Evolutionary conservation across 2,113 vertebrate genomes (phyloP).

Genomic region (Aleadryas rufinucha): DNA sequence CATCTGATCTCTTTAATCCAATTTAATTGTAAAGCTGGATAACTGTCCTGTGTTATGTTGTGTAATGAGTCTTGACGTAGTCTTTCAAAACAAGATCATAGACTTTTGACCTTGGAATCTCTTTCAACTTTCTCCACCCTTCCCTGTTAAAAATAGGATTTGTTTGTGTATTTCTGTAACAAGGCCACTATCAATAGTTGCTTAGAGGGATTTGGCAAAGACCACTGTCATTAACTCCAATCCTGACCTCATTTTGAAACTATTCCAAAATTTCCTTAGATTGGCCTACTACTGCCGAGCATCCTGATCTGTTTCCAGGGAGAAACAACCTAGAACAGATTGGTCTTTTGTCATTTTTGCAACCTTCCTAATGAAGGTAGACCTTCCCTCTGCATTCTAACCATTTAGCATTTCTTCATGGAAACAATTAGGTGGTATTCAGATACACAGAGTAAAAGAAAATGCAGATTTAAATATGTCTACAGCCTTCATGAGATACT

Average conservation of each 20-base stretch:
- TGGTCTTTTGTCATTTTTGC: not conserved
- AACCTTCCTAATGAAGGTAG: not conserved
- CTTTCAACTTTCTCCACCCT: constrained; percentile 14
- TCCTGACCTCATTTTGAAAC: constrained; percentile 41
- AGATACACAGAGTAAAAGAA: not conserved
- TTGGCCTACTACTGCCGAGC: not conserved
- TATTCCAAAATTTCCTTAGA: constrained; percentile 4
- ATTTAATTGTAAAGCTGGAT: not conserved
- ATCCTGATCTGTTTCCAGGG: not conserved
- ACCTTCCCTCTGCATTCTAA: not conserved
- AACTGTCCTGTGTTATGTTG: not conserved
- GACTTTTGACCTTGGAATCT: not conserved
- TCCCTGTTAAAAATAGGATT: constrained; percentile 20
- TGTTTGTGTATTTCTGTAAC: constrained; percentile 11
- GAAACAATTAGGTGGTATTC: not conserved
- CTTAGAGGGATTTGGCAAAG: constrained; percentile 35
- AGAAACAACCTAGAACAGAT: not conserved
- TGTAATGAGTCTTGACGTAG: not conserved
- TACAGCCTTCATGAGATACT: not conserved
- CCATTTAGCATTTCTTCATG: not conserved
- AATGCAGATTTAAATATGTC: not conserved
- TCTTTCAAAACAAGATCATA: not conserved
- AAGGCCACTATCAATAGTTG: constrained; percentile 4
- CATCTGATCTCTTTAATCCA: not conserved
- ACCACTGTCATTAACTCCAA: constrained; percentile 2